phyloP scores from a whole-genome alignment of 30 jellyfish, hydroid and myxozoan genomes.

The Aurelia sp. region DNA sequence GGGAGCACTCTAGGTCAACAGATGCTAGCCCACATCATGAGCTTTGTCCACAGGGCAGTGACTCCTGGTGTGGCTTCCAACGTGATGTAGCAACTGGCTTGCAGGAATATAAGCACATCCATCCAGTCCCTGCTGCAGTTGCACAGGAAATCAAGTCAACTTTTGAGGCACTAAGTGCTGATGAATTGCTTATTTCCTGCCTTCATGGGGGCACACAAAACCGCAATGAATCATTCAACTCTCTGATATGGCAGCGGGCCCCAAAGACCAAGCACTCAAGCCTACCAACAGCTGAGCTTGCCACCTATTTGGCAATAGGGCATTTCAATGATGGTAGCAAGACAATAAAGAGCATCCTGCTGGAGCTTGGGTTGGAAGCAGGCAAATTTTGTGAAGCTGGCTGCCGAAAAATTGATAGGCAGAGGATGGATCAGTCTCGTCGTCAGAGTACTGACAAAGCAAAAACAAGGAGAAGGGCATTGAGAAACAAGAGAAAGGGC shows the following conservation, averaged over 20 bases:
- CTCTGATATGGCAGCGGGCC: slow-evolving; percentile 28
- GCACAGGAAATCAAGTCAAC: neutral
- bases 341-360: neutral
- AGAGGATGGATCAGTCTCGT: neutral
- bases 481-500: neutral
- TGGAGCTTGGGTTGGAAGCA: neutral
- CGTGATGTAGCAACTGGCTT: slow-evolving; percentile 4
- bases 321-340: slow-evolving; percentile 28
- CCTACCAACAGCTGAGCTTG: neutral
- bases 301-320: slow-evolving; percentile 19
- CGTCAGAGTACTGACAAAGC: neutral
- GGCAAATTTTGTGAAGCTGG: neutral
- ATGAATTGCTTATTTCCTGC: neutral
- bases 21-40: slow-evolving; percentile 8
- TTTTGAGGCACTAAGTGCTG: slow-evolving; percentile 18
- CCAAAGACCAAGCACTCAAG: slow-evolving; percentile 25
- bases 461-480: slow-evolving; percentile 12
- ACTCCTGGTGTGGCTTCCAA: slow-evolving; percentile 41
- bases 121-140: slow-evolving; percentile 32
- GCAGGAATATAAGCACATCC: neutral
- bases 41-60: slow-evolving; percentile 18
- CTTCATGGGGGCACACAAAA: slow-evolving; percentile 36
- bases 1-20: neutral
- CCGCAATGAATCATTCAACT: slow-evolving; percentile 47
- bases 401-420: slow-evolving; percentile 6